phyloP scores from a whole-genome alignment of 2,888 invertebrate genomes.

The Stegophylla sp. region DNA sequence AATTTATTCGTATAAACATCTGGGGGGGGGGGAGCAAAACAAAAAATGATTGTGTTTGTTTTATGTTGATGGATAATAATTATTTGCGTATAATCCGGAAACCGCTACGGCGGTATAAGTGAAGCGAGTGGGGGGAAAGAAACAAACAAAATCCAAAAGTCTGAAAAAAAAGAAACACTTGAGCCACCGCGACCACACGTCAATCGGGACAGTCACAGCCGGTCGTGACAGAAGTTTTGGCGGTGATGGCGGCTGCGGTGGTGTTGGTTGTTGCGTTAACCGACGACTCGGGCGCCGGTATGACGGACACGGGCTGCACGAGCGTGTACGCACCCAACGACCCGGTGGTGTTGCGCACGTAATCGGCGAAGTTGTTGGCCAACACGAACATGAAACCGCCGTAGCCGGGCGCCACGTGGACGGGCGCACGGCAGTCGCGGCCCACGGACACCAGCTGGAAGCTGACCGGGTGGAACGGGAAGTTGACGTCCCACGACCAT shows the following conservation, averaged over 20 bases:
- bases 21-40: no score
- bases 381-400: constrained; percentile 62
- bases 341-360: constrained; percentile 71
- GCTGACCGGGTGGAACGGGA: constrained; percentile 61
- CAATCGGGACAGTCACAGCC: neutral
- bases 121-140: no score
- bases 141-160: neutral
- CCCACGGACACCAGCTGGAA: constrained; percentile 62
- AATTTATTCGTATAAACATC: no score
- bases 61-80: no score
- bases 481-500: constrained; percentile 72
- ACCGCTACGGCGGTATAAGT: no score
- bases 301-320: constrained; percentile 63
- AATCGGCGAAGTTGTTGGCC: constrained; percentile 64
- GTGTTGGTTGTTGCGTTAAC: neutral
- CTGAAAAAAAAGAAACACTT: neutral
- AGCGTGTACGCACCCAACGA: constrained; percentile 63
- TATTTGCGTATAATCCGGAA: no score
- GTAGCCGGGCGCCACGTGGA: constrained; percentile 62
- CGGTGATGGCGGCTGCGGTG: neutral
- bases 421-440: constrained; percentile 61
- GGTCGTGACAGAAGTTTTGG: neutral
- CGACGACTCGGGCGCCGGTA: neutral
- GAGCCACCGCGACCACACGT: neutral
- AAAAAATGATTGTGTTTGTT: no score